Base-by-base conservation (phyloP, 2,113 vertebrate genomes). In the Pungitius pungitius region DNA sequence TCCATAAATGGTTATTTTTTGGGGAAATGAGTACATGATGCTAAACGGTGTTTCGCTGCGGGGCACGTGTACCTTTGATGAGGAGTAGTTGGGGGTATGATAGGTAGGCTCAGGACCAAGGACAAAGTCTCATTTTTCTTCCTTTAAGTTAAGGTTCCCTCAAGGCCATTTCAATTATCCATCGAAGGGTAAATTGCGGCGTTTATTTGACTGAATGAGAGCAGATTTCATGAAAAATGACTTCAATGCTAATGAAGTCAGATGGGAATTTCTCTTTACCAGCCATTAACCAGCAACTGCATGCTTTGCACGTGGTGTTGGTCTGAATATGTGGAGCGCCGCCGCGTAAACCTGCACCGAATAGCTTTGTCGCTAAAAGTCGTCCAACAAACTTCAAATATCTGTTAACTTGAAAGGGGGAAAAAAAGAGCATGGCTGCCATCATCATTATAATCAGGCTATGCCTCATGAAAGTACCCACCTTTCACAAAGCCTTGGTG, bases 1-100 rank as follows among this genome's bases (percentile, higher is more conserved):
- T 80, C 75, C 75, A 84, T 77, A 89, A 90, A 87, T 65, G 63
- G 47, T 78, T 88, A 67, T 72, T 83, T 87, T 79, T 89, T 83
- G 37, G 33, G 1, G 66, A 83, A 73, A 83, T 35, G 78, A 74
- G 62, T 77, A 82, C 74, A 78, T 75, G 62, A 81, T 87, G 87
- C 89, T 91, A 76, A 43, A 61, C 68, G 2, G 67, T 75, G 80
- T 88, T 83, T 86, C 37, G 56, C 67, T 67, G 73, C 9, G 30
- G 59, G 59, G 73, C 67, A 87, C 35, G 79, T 74, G 65, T 24
- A 80, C 42, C 52, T 81, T 85, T 83, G 70, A 79, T 73, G 77
- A 81, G 24, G 58, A 87, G 40, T 54, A 51, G 43, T 71, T 51
- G 43, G 58, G 69, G n/a, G 55, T 51, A 55, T 70, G 51, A 76